Percentiles rank a stretch among this genome's conserved stretches.
These are phyloP conservation scores for Trisateles emortualis DNA, from an alignment of 2,888 invertebrate genomes.

Conservation along the genomic window DNA sequence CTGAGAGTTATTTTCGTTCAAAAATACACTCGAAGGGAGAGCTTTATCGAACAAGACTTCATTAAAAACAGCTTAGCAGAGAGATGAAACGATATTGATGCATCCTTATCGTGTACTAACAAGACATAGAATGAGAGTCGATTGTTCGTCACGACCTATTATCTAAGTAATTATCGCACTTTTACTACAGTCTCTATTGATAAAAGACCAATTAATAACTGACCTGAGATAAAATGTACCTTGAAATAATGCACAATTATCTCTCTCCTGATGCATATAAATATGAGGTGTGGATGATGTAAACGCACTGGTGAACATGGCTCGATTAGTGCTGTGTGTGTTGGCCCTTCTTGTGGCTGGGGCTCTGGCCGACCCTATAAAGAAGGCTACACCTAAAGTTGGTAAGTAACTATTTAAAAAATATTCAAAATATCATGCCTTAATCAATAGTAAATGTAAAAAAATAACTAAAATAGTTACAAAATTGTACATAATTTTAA, in stretches of 20 bases:
- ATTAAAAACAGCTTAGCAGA: constrained; percentile 18
- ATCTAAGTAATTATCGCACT: constrained; percentile 25
- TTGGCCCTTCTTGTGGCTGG: constrained; percentile 71
- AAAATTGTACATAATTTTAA: too few relatives aligned
- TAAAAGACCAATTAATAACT: constrained; percentile 31
- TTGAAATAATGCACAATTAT: constrained; percentile 29
- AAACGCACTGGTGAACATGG: constrained; percentile 66
- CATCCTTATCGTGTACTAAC: constrained; percentile 21
- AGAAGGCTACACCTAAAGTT: constrained; percentile 55
- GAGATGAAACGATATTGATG: constrained; percentile 25
- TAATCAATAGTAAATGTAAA: too few relatives aligned
- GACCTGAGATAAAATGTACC: constrained; percentile 43
- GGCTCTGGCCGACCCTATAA: constrained; percentile 61
- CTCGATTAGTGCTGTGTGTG: constrained; percentile 68
- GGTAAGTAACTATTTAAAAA: constrained; percentile 61
- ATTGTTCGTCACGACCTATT: constrained; percentile 20
- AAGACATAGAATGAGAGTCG: constrained; percentile 29
- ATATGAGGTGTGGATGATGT: constrained; percentile 40
- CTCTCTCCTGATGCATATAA: constrained; percentile 49
- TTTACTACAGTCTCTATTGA: constrained; percentile 35
- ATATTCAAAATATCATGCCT: not conserved
- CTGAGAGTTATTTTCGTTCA: constrained; percentile 25
- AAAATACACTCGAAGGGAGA: constrained; percentile 11
- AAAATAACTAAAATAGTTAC: too few relatives aligned
- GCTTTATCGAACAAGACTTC: constrained; percentile 11